Percentiles rank a stretch among this genome's conserved stretches.
These are phyloP conservation scores for Hemithea aestivaria DNA, from an alignment of 2,888 invertebrate genomes.

Conservation along the genomic window DNA sequence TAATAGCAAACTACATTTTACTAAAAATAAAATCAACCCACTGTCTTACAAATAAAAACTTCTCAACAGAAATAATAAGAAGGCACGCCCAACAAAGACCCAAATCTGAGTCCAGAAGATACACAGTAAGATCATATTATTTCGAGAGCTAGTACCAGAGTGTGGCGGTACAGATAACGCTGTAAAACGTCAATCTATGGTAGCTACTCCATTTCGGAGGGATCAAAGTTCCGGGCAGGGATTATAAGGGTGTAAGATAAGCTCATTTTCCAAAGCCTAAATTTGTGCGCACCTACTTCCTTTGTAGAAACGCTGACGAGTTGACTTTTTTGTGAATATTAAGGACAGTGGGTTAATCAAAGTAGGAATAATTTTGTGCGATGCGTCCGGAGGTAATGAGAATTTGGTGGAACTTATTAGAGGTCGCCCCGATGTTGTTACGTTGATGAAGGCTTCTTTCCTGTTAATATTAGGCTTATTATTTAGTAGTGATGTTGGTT, in stretches of 20 bases:
- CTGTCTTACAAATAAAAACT: too few relatives aligned
- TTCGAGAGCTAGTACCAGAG: slow-evolving; percentile 51
- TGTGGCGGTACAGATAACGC: slow-evolving; percentile 67
- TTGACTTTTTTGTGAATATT: slow-evolving; percentile 37
- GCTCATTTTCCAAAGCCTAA: slow-evolving; percentile 69
- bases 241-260: slow-evolving; percentile 77
- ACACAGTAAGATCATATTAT: slow-evolving; percentile 30
- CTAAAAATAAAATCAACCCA: too few relatives aligned
- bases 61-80: too few relatives aligned
- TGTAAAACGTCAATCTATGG: slow-evolving; percentile 70
- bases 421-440: too few relatives aligned
- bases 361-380: slow-evolving; percentile 8
- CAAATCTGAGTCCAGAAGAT: slow-evolving; percentile 30
- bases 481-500: too few relatives aligned
- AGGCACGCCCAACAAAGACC: background rate
- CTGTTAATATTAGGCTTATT: too few relatives aligned
- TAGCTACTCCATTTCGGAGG: slow-evolving; percentile 65
- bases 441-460: too few relatives aligned
- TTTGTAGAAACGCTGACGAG: slow-evolving; percentile 50
- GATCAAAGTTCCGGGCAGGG: slow-evolving; percentile 73
- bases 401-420: slow-evolving; percentile 11
- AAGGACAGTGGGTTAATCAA: slow-evolving; percentile 17
- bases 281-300: slow-evolving; percentile 61
- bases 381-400: background rate
- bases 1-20: too few relatives aligned